Base-by-base conservation (phyloP, 1,140 invertebrate genomes). In the Drosophila pruinosa region DNA sequence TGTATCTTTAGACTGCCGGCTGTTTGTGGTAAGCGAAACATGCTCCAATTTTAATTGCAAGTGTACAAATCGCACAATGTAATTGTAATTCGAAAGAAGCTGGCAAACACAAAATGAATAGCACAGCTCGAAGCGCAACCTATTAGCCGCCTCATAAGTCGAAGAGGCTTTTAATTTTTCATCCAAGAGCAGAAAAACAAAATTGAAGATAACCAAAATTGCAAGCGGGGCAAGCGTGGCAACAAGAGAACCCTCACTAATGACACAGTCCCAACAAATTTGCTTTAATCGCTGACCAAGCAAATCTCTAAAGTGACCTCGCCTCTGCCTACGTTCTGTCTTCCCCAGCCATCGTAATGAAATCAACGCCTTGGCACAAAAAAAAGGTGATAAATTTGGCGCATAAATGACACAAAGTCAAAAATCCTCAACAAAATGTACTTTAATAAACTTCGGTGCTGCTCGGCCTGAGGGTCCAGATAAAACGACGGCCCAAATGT, bases 351-450 rank as follows among this genome's bases (percentile, higher is more conserved):
- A 21, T 36, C 39, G n/a, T 58, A 61, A 74, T 70, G 65, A 67
- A 77, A 77, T 79, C 75, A 79, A 74, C 74, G 74, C 62, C 57
- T 31, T 47, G 53, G 34, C 43, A 48, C 8, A 79, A 48, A 43
- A 61, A 48, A 65, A 38, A 70, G 63, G 72, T 78, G 67, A 78
- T 80, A 80, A 72, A 80, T 78, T 78, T 71, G 61, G 41, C 53
- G 41, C 75, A 64, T 65, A 78, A 80, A 75, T 75, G 75, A 78
- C 72, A 69, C 67, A 78, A 75, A 80, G 72, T 75, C 67, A 72
- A 72, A 75, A 75, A 80, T 80, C 57, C 72, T 68, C 57, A 28
- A 75, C 62, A 72, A 78, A 80, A 72, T 78, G 45, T 67, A 45
- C 53, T 71, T 78, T 78, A 67, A 78, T 72, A 67, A 71, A 65